Base-by-base conservation (phyloP, 92 coral and sea anemone genomes). In the Palythoa grandis region DNA sequence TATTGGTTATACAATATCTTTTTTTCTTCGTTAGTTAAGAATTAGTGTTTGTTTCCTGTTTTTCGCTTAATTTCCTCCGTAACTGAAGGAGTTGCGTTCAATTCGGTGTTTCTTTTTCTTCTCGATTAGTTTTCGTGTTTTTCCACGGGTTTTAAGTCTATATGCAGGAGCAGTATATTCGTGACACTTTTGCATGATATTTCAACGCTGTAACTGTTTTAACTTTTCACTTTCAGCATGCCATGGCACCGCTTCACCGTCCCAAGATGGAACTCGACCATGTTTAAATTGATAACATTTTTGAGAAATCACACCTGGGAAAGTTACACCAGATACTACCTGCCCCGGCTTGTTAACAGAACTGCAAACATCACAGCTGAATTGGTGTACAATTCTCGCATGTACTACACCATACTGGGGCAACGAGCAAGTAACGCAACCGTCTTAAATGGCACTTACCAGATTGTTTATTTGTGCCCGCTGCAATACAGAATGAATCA, bases 161-260 rank as follows among this genome's bases (percentile, higher is more conserved):
- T 4, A 43, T 43, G 9, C 9, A 43, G 9, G 0, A 3, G 6
- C 7, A 43, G 50, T 43, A 43, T 43, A 43, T 43, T 43, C 50
- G 50, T 8, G 9, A 8, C 50, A 43, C 50, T 43, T 43, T 3
- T 3, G 50, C 9, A 5, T 1, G 50, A 43, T 5, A 43, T 43
- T 10, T 37, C 74, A 69, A 0, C 7, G 24, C 47, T 69, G 13
- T 13, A 69, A 1, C 47, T 25, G 14, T 29, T 69, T 69, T 25
- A 69, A n/a, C 2, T 54, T 54, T 5, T 75, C 14, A 16, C 15
- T 60, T 39, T 56, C 40, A 92, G 95, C 60, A 87, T 87, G 91
- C 95, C 95, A 10, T 89, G 95, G 95, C 79, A 66, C 12, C 91
- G 92, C 54, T 83, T 86, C 40, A 74, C 74, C 24, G 77, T 92